These are phyloP conservation scores for Amphipyra berbera DNA, from an alignment of 2,888 invertebrate species.

Conservation along the genomic window DNA sequence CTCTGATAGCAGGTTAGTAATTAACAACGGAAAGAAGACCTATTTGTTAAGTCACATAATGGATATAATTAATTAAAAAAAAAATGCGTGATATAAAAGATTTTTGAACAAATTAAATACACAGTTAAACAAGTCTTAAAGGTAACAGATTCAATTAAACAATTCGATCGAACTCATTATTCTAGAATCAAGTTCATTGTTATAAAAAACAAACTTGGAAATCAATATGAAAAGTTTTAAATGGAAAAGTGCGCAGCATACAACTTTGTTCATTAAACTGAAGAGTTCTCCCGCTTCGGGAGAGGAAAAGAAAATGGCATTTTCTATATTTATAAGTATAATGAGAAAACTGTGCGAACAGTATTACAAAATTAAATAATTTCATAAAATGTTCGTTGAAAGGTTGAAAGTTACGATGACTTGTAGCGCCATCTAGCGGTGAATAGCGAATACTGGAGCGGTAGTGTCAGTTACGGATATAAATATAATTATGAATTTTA, in stretches of 20 bases:
- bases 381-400: conserved; percentile 35
- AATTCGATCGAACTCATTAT: conserved; percentile 58
- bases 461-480: neutral
- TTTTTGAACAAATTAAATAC: neutral
- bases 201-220: conserved; percentile 77
- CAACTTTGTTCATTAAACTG: conserved; percentile 86
- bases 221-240: conserved; percentile 83
- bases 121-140: neutral
- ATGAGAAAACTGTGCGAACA: conserved; percentile 73
- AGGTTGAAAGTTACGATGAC: conserved; percentile 20
- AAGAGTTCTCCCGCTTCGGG: conserved; percentile 70
- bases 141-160: conserved; percentile 36
- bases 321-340: conserved; percentile 67
- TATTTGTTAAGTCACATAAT: too few species aligned
- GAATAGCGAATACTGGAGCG: conserved; percentile 69
- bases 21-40: too few species aligned
- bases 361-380: conserved; percentile 61
- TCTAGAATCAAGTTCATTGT: conserved; percentile 71
- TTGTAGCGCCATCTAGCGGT: conserved; percentile 77
- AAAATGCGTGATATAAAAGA: too few species aligned
- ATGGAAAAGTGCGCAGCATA: conserved; percentile 81
- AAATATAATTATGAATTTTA: too few species aligned
- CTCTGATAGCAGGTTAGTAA: too few species aligned
- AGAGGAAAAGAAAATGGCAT: conserved; percentile 72
- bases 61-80: too few species aligned